Base-by-base conservation (phyloP, 2,797 vertebrate genomes). In the Babyrousa celebensis region DNA sequence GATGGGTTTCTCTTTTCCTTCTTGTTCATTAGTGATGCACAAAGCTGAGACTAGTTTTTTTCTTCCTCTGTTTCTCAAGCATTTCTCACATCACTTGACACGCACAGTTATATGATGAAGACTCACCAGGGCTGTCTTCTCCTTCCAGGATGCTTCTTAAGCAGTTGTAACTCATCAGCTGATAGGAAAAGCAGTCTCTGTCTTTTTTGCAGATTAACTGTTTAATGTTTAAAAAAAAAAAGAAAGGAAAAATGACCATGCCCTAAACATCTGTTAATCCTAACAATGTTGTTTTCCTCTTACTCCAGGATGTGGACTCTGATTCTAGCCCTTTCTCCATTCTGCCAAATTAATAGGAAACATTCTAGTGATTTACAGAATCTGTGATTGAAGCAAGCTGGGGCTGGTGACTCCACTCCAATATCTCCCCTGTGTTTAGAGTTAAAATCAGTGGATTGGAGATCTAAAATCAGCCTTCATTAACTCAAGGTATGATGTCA, bases 21-120 rank as follows among this genome's bases (percentile, higher is more conserved):
- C 58, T 84, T 95, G 5, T 79, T 95, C 89, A 90, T 94, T 96
- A 94, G 86, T 29, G 58, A 60, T 96, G 40, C 78, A 95, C 48
- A 1, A 56, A 83, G 43, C 80, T 71, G 68, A 84, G 92, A 79
- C 25, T 87, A 72, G 6, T 3, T 58, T 83, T 89, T 89, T 62
- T 8, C 11, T 9, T 62, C 16, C 20, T 32, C 4, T 68, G 2
- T 77, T 96, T 92, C 70, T 90, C 56, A 85, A 52, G 23, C 75
- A 96, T 95, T 85, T 78, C 77, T 98, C 3, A 0, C 14, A 63
- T 77, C 88, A 75, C 62, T 94, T 97, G 88, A 92, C 65, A 62
- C 2, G n/a, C 58, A 89, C 56, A 56, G 5, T 82, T 88, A 60
- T 52, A 32, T 56, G 63, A 43, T 89, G 83, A 98, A 97, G 43